Conservation (phyloP, 2,888 invertebrate species). For the Andrena chrysosceles region DNA sequence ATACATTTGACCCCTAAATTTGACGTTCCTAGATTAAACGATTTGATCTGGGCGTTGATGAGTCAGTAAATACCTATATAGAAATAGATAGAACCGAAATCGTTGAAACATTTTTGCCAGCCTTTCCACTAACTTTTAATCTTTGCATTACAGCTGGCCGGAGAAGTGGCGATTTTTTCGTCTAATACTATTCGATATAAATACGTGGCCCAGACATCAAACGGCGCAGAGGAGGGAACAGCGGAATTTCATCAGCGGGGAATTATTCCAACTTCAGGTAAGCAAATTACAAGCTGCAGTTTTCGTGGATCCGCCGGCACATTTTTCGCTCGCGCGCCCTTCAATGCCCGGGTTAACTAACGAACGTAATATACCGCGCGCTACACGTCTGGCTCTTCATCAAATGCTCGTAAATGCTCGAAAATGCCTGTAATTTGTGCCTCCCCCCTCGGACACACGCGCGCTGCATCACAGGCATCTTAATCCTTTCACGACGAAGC, state of each 20-base stretch:
- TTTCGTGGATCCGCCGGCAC: not conserved
- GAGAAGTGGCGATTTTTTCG: too few relatives aligned
- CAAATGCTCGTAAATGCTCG: not conserved
- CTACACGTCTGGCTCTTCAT: conserved; percentile 2
- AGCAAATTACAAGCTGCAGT: not conserved
- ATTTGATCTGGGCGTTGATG: too few relatives aligned
- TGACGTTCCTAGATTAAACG: too few relatives aligned
- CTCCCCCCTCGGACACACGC: not conserved
- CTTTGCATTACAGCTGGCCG: too few relatives aligned
- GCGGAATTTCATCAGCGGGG: not conserved
- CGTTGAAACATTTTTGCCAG: too few relatives aligned
- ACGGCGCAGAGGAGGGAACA: too few relatives aligned
- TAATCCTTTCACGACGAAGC: conserved; percentile 16
- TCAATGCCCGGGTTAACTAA: conserved; percentile 28
- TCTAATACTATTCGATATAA: too few relatives aligned
- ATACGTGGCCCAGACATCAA: too few relatives aligned
- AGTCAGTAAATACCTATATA: too few relatives aligned
- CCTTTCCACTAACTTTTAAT: too few relatives aligned
- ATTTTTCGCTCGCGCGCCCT: conserved; percentile 8
- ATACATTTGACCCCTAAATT: too few relatives aligned
- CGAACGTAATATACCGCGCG: conserved; percentile 21
- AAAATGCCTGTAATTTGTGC: conserved; percentile 15
- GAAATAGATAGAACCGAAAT: too few relatives aligned
- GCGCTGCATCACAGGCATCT: not conserved
- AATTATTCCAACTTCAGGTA: conserved; percentile 1